These are phyloP conservation scores for Tiliacea aurago DNA, from an alignment of 2,888 invertebrate genomes.

Conservation along the genomic window DNA sequence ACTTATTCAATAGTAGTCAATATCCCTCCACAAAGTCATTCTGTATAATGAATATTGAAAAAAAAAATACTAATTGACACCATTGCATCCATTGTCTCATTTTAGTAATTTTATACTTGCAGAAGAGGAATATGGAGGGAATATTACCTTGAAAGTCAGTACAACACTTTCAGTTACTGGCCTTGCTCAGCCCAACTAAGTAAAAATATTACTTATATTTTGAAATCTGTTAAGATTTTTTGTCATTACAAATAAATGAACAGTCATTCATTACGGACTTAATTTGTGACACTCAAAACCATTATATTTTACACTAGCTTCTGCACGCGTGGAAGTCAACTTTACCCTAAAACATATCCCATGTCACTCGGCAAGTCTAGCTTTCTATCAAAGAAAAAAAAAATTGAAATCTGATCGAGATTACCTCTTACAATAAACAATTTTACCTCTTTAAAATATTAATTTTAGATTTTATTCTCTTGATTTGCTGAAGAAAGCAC, in stretches of 20 bases:
- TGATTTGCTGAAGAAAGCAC: slow-evolving; percentile 9
- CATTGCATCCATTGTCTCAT: background rate
- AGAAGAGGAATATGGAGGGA: background rate
- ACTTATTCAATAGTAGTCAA: background rate
- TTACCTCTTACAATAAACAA: background rate
- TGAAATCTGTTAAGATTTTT: background rate
- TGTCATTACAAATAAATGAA: background rate
- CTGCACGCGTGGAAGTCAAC: no score
- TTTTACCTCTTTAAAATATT: background rate
- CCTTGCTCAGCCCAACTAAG: background rate
- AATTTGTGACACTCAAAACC: slow-evolving; percentile 1
- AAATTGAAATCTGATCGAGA: background rate
- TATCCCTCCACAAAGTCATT: background rate
- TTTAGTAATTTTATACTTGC: background rate
- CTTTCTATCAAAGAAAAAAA: background rate
- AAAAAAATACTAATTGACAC: no score
- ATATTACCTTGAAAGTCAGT: background rate
- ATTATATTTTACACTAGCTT: background rate
- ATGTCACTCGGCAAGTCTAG: background rate
- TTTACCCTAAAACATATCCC: background rate
- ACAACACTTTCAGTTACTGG: background rate
- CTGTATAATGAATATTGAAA: background rate
- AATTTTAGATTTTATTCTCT: slow-evolving; percentile 11
- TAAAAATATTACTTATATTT: background rate
- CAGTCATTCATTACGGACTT: background rate